Percentiles rank a stretch among this genome's conserved stretches.
Conservation (phyloP, 2,888 invertebrate genomes). For the Mimachlamys varia region DNA sequence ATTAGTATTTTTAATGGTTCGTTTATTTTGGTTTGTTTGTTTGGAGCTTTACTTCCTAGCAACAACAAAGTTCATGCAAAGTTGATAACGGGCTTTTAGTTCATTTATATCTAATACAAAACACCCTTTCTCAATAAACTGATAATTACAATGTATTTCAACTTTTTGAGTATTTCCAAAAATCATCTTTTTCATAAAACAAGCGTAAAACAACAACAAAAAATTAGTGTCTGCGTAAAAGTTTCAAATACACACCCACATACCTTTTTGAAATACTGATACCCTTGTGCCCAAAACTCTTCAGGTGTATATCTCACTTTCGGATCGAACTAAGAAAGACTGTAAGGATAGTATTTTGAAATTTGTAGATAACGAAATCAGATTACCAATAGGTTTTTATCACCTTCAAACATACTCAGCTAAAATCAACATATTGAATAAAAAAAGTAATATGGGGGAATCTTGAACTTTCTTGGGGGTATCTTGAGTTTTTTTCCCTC, state of each 20-base stretch:
- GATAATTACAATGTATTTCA: too few relatives aligned
- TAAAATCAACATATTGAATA: not conserved
- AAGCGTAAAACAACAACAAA: too few relatives aligned
- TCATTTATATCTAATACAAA: too few relatives aligned
- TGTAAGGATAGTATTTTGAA: not conserved
- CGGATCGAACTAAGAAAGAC: not conserved
- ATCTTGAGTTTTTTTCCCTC: not conserved
- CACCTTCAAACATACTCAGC: not conserved
- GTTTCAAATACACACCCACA: not conserved
- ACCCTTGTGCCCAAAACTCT: not conserved
- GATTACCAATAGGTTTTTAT: not conserved
- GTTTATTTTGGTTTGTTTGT: too few relatives aligned
- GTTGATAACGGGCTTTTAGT: too few relatives aligned
- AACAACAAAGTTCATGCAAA: too few relatives aligned
- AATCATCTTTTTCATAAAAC: too few relatives aligned
- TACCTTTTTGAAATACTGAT: not conserved
- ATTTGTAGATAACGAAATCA: not conserved
- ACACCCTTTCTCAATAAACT: too few relatives aligned
- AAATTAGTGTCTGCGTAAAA: too few relatives aligned
- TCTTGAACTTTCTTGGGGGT: not conserved
- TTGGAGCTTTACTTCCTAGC: too few relatives aligned
- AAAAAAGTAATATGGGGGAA: not conserved
- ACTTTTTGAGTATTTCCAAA: too few relatives aligned
- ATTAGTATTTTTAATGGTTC: too few relatives aligned
- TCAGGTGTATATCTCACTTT: not conserved